Base-by-base conservation (phyloP, 2,113 vertebrate genomes). In the Sylvietta virens region DNA sequence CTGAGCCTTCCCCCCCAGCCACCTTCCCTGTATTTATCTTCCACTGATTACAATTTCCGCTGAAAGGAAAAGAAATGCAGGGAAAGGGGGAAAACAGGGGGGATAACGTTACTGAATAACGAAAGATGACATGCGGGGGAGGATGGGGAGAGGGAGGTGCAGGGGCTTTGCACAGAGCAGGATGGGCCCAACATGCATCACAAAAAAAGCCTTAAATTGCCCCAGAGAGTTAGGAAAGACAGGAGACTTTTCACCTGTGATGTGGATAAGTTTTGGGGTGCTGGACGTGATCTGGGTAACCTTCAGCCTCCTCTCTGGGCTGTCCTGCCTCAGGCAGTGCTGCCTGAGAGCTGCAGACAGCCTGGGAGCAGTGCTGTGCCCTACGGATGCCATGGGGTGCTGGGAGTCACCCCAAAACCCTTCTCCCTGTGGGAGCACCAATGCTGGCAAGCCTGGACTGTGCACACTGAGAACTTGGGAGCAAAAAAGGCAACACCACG, bases 31-130 rank as follows among this genome's bases (percentile, higher is more conserved):
- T 94, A 89, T 94, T 97, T 96, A 91, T 85, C 70, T 96, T 96
- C 83, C 64, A 79, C 91, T 94, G 95, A 94, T 95, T 94, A 92
- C 81, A 89, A 31, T 93, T 97, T 96, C 84, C 66, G 23, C 71
- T 44, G 27, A 81, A 53, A 60, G 73, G 15, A 12, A 67, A 89
- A 91, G 60, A 91, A 90, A 54, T 9, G 51, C 69, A 81, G 45
- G 22, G 40, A 53, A 79, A 91, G 67, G 50, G 80, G 70, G 54
- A 40, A 84, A 92, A 48, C 10, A 0, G 8, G 21, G 47, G 47
- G 82, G 77, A 96, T 92, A 95, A 69, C 24, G 1, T 94, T 92
- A 94, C 93, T 1, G 5, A 72, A 45, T 82, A 95, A 91, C 2
- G 9, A 80, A 82, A 72, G 81, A 58, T 65, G 87, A 69, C 60